phyloP scores from a whole-genome alignment of 2,888 invertebrate genomes.

The Dryobotodes eremita region DNA sequence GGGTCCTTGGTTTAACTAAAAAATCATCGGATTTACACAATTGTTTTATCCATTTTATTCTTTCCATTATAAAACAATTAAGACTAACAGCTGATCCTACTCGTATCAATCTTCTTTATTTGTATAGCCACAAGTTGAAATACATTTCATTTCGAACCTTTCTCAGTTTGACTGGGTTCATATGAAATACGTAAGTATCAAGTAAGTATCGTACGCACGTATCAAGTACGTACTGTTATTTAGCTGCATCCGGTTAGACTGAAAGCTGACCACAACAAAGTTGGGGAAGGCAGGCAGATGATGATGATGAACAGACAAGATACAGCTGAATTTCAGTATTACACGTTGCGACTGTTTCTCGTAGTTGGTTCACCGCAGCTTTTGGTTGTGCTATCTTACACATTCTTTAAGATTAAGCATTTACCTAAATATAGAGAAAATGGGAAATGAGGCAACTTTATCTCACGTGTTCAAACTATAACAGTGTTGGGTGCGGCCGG shows the following conservation, averaged over 20 bases:
- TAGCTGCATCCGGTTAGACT: neutral
- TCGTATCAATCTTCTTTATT: neutral
- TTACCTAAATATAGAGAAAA: neutral
- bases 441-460: neutral
- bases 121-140: neutral
- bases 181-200: neutral
- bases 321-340: conserved; percentile 5
- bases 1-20: too few relatives aligned
- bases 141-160: neutral
- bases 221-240: neutral
- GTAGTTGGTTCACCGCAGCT: neutral
- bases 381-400: neutral
- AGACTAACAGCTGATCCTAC: too few relatives aligned
- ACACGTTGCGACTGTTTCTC: neutral
- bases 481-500: conserved; percentile 12
- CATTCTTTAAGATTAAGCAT: neutral
- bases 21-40: neutral
- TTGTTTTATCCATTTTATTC: too few relatives aligned
- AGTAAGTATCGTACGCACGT: neutral
- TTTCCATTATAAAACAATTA: neutral
- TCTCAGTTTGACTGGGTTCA: neutral
- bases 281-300: too few relatives aligned
- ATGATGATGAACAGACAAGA: too few relatives aligned
- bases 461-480: neutral
- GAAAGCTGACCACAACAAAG: too few relatives aligned